These are phyloP conservation scores for Philopedon plagiatum DNA, from an alignment of 2,888 invertebrate genomes.

Conservation along the genomic window DNA sequence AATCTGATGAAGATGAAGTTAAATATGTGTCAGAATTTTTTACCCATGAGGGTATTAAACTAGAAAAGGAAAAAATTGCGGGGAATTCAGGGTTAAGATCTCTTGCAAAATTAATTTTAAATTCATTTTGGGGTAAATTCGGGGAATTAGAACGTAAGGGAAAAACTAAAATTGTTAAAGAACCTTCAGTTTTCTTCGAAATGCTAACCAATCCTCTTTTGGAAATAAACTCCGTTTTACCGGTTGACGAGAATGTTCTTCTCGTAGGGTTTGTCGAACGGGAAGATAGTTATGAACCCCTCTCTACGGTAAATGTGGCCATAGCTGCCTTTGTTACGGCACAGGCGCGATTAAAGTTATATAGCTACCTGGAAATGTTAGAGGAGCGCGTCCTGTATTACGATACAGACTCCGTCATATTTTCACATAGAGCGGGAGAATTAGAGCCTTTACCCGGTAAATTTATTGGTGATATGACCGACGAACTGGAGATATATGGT, in stretches of 20 bases:
- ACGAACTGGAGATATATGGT: constrained; percentile 62
- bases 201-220: constrained; percentile 33
- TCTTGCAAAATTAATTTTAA: constrained; percentile 57
- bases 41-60: constrained; percentile 51
- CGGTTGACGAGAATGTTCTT: constrained; percentile 47
- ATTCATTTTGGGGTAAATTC: constrained; percentile 58
- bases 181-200: constrained; percentile 13
- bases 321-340: constrained; percentile 56
- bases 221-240: constrained; percentile 27
- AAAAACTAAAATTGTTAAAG: constrained; percentile 40
- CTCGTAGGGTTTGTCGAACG: constrained; percentile 45
- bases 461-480: constrained; percentile 63
- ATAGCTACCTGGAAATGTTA: constrained; percentile 58
- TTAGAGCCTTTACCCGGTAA: constrained; percentile 59
- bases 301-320: constrained; percentile 56
- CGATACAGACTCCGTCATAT: constrained; percentile 64
- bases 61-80: constrained; percentile 52
- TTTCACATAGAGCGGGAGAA: constrained; percentile 42
- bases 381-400: constrained; percentile 60
- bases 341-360: constrained; percentile 39
- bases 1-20: constrained; percentile 48
- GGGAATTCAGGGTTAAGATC: constrained; percentile 54
- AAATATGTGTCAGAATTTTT: constrained; percentile 54
- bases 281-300: constrained; percentile 47
- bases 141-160: constrained; percentile 49